Percentiles rank a stretch among this genome's conserved stretches.
Evolutionary conservation across 2,113 vertebrate species (phyloP).

Genomic region (Hystrix cristata): DNA sequence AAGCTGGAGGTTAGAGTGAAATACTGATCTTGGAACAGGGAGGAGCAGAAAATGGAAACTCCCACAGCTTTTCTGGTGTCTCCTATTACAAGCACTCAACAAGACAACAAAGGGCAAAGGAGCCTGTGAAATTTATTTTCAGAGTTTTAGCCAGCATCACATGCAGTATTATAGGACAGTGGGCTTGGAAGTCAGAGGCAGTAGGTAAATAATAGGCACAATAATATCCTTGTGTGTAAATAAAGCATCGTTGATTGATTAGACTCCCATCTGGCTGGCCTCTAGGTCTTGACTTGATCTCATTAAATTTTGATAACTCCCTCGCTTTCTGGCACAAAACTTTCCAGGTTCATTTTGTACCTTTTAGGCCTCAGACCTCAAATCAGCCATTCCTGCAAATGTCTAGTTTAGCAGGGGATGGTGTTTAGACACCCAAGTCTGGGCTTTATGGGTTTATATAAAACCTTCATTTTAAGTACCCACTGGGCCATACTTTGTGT

Average conservation of each 20-base stretch:
- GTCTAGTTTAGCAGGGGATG: not conserved
- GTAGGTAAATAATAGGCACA: not conserved
- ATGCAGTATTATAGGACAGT: not conserved
- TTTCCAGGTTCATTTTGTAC: not conserved
- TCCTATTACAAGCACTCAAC: not conserved
- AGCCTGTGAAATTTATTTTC: not conserved
- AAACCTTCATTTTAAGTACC: not conserved
- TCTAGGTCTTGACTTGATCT: not conserved
- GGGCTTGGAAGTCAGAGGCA: not conserved
- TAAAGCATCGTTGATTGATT: not conserved
- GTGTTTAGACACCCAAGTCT: constrained; percentile 56
- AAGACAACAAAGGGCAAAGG: not conserved
- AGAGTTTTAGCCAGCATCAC: not conserved
- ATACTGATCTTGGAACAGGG: not conserved
- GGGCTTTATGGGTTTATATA: not conserved
- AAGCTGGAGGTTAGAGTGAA: not conserved
- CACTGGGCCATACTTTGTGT: not conserved
- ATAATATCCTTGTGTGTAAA: not conserved
- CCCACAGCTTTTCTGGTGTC: not conserved
- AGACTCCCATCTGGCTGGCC: not conserved
- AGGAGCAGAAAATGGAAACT: not conserved
- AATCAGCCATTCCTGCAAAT: constrained; percentile 19
- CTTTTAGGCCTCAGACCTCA: not conserved
- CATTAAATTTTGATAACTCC: not conserved
- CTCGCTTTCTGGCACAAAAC: not conserved